These are phyloP conservation scores for Eumacrocentrus americanus DNA, from an alignment of 2,888 invertebrate genomes.

Conservation along the genomic window DNA sequence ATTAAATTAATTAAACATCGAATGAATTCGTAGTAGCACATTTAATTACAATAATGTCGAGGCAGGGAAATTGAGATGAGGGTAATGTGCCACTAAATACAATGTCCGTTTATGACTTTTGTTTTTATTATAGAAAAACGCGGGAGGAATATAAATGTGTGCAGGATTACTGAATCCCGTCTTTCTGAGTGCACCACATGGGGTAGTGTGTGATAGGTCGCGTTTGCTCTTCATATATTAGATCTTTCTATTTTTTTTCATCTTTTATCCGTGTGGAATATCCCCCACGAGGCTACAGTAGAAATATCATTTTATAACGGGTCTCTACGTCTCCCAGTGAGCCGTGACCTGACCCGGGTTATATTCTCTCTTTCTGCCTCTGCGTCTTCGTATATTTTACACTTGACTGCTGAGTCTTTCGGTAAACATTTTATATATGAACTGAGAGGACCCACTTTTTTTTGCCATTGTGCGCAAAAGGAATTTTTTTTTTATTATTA, in stretches of 20 bases:
- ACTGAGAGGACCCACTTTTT: slow-evolving; percentile 6
- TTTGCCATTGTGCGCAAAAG: neutral
- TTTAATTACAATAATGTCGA: no score
- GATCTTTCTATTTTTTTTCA: slow-evolving; percentile 27
- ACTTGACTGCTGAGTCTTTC: slow-evolving; percentile 22
- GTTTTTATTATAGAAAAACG: no score
- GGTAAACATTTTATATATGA: slow-evolving; percentile 23
- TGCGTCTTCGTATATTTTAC: slow-evolving; percentile 26
- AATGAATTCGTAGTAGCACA: no score
- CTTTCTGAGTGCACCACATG: neutral
- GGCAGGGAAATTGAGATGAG: no score
- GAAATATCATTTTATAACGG: slow-evolving; percentile 46
- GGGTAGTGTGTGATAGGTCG: neutral
- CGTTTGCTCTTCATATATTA: slow-evolving; percentile 13
- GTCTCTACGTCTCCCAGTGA: slow-evolving; percentile 33
- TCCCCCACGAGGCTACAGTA: slow-evolving; percentile 38
- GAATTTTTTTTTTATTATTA: neutral
- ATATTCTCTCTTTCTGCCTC: slow-evolving; percentile 18
- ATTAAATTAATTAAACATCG: no score
- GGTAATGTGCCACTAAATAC: no score
- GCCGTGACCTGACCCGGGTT: slow-evolving; percentile 32
- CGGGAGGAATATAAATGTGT: neutral
- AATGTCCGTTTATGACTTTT: no score
- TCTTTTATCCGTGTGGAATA: slow-evolving; percentile 43
- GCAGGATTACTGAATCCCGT: neutral